Conservation (phyloP, 1,140 invertebrate genomes). For the Drosophila kikkawai region DNA sequence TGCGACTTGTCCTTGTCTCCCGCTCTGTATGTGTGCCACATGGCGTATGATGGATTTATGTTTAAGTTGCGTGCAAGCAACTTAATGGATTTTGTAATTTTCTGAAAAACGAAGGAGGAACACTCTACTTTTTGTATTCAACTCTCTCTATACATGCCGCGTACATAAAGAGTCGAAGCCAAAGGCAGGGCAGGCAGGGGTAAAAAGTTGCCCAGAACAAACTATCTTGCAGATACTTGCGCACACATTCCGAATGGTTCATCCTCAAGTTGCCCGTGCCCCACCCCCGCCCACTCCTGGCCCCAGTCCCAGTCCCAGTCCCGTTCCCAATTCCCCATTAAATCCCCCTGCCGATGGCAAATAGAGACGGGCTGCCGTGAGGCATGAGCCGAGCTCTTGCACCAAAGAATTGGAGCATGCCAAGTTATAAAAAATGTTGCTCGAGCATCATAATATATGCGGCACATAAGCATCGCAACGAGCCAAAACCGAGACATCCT, state of each 20-base stretch:
- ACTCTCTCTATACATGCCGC: constrained; percentile 12
- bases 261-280: constrained; percentile 31
- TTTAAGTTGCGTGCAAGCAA: constrained; percentile 84
- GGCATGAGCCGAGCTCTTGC: constrained; percentile 58
- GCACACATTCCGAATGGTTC: constrained; percentile 50
- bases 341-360: constrained; percentile 30
- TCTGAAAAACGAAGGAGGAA: constrained; percentile 45
- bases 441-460: constrained; percentile 77
- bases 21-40: constrained; percentile 63
- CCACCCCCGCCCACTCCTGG: background rate
- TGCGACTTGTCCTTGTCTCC: constrained; percentile 34
- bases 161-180: constrained; percentile 45
- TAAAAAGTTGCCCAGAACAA: constrained; percentile 65
- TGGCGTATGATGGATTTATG: constrained; percentile 84
- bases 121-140: constrained; percentile 38
- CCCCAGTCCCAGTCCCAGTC: background rate
- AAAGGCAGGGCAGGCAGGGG: constrained; percentile 33
- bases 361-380: constrained; percentile 46
- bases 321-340: constrained; percentile 6
- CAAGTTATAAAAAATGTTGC: constrained; percentile 79
- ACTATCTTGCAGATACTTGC: constrained; percentile 56
- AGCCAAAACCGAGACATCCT: constrained; percentile 46
- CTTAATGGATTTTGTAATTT: constrained; percentile 84
- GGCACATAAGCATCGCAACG: constrained; percentile 72
- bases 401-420: constrained; percentile 77